phyloP scores from a whole-genome alignment of 2,113 vertebrate species.

The Echinops telfairi region DNA sequence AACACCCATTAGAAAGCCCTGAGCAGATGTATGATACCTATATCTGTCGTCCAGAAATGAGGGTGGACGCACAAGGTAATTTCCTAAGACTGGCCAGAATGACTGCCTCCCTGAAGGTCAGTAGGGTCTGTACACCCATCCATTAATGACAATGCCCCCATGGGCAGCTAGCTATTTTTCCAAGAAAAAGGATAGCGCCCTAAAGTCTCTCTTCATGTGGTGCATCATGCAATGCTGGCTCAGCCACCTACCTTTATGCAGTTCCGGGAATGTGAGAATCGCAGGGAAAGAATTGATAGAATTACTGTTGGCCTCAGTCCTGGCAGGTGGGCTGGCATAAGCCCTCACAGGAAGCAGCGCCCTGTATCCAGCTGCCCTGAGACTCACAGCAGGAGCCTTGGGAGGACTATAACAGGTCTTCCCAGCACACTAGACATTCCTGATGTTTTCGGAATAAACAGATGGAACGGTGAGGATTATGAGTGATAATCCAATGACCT shows the following conservation, averaged over 20 bases:
- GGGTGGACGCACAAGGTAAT: neutral
- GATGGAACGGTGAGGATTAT: neutral
- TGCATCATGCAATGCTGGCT: neutral
- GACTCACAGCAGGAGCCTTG: neutral
- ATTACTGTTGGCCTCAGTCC: neutral
- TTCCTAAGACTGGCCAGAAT: conserved; percentile 30
- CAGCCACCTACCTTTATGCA: neutral
- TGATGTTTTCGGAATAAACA: neutral
- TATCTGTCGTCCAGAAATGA: neutral
- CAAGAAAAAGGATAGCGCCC: conserved; percentile 25
- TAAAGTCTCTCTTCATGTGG: neutral
- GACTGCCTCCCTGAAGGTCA: neutral
- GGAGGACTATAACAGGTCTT: neutral
- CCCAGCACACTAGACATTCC: neutral
- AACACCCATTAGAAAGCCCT: neutral
- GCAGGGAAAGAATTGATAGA: neutral
- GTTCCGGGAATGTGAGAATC: conserved; percentile 1
- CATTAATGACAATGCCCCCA: neutral
- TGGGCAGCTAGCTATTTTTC: neutral
- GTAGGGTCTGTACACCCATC: neutral
- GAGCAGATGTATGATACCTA: neutral
- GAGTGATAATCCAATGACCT: neutral
- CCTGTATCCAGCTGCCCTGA: neutral
- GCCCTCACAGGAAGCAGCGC: neutral
- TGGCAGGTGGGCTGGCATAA: neutral